Conservation (phyloP, 1,140 invertebrate genomes). For the Hirudo medicinalis region DNA sequence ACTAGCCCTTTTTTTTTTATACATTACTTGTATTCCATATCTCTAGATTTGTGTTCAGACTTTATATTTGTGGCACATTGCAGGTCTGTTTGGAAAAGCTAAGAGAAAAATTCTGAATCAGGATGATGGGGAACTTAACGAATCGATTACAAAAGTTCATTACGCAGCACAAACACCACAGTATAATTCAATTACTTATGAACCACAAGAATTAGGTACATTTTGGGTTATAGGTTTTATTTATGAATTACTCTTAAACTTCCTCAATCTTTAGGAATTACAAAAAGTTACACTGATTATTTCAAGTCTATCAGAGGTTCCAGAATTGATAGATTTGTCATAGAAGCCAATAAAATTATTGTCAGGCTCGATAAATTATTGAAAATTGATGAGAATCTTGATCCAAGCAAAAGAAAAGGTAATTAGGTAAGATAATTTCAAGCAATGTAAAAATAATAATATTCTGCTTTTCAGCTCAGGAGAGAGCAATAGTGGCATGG, state of each 20-base stretch:
- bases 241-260: background rate
- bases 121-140: slow-evolving; percentile 39
- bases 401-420: slow-evolving; percentile 69
- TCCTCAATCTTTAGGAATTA: slow-evolving; percentile 44
- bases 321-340: slow-evolving; percentile 69
- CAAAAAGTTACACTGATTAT: slow-evolving; percentile 56
- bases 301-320: slow-evolving; percentile 62
- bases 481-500: slow-evolving; percentile 75
- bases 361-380: slow-evolving; percentile 85
- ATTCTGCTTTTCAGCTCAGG: slow-evolving; percentile 46
- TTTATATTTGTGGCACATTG: background rate
- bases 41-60: slow-evolving; percentile 16
- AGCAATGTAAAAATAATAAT: background rate
- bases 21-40: slow-evolving; percentile 21
- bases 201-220: slow-evolving; percentile 36
- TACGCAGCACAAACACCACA: slow-evolving; percentile 6
- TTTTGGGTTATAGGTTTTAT: background rate
- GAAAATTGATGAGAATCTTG: slow-evolving; percentile 57
- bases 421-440: slow-evolving; percentile 16
- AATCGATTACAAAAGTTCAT: slow-evolving; percentile 3
- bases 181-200: slow-evolving; percentile 33
- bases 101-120: slow-evolving; percentile 73
- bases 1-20: background rate
- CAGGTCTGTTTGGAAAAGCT: slow-evolving; percentile 69
- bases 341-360: slow-evolving; percentile 86